Base-by-base conservation (phyloP, 2,888 invertebrate species). In the Busseola fusca region DNA sequence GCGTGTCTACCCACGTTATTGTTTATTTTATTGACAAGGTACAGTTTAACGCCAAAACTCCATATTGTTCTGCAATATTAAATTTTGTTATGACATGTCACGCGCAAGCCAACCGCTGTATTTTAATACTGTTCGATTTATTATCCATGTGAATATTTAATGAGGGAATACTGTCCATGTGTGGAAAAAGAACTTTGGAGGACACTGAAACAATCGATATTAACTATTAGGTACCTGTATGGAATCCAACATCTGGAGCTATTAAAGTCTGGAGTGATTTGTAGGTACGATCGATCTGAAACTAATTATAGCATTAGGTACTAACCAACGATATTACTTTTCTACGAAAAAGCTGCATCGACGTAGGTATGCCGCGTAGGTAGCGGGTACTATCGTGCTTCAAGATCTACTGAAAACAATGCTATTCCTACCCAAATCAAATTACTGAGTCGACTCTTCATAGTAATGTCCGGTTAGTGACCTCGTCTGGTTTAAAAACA, bases 221-320 rank as follows among this genome's bases (percentile, higher is more conserved):
- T 27, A 58, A 54, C 60, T 62, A 71, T 71, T 42, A n/a, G n/a
- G n/a, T n/a, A 68, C 42, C 76, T 60, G 45, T 72, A 63, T 45
- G 80, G 71, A 76, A 64, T 56, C 27, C 14, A 76, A 77, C 82
- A 83, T 72, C 79, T 83, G 81, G 45, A 56, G 56, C 56, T 45
- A 74, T 77, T 63, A 65, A 70, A 67, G 62, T 72, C 57, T 62
- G 57, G 59, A 63, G 21, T 73, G 66, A 80, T 65, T 63, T 75
- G 66, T 79, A 60, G 25, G 56, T 60, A 60, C 56, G 18, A 67
- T 76, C 34, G 68, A 66, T 72, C 52, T 50, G 40, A 50, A 72
- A 42, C 42, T 64, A 64, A 60, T 60, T 76, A 48, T 65, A 72
- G 58, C 37, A 21, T 68, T 42, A n/a, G n/a, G n/a, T n/a, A 42